Percentiles rank a stretch among this genome's conserved stretches.
phyloP scores from a whole-genome alignment of 2,797 vertebrate species.

The Cygnus olor region DNA sequence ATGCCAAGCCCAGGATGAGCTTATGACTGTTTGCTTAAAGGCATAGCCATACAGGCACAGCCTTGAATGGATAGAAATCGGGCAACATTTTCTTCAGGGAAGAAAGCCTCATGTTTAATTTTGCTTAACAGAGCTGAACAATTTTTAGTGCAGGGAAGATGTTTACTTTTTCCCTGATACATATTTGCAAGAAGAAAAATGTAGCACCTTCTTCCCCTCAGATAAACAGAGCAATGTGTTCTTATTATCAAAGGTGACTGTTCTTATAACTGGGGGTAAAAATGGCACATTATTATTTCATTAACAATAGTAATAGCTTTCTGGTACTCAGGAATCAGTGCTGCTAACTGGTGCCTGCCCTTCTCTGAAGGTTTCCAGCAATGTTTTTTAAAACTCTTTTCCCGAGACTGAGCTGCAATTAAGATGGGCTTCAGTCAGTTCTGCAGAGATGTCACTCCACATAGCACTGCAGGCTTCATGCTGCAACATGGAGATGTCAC shows the following conservation, averaged over 20 bases:
- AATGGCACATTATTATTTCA: not conserved
- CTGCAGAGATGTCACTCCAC: constrained; percentile 44
- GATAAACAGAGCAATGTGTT: not conserved
- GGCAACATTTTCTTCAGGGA: not conserved
- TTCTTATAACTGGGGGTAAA: not conserved
- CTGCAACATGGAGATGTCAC: constrained; percentile 49
- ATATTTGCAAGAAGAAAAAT: not conserved
- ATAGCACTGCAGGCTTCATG: not conserved
- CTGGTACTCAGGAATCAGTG: not conserved
- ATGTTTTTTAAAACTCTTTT: constrained; percentile 30
- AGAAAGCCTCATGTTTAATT: fast-evolving
- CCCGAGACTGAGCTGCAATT: constrained; percentile 11
- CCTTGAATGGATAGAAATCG: not conserved
- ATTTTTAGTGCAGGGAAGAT: not conserved
- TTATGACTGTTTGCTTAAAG: not conserved
- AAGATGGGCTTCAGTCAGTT: constrained; percentile 33
- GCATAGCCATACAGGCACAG: not conserved
- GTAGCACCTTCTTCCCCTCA: not conserved
- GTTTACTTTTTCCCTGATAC: not conserved
- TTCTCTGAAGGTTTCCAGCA: constrained; percentile 16
- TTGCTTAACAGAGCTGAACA: not conserved
- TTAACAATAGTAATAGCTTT: not conserved
- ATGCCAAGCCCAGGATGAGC: not conserved
- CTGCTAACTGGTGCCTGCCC: not conserved
- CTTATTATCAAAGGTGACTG: not conserved